phyloP scores from a whole-genome alignment of 2,113 vertebrate genomes.

The Oreocharis arfaki region DNA sequence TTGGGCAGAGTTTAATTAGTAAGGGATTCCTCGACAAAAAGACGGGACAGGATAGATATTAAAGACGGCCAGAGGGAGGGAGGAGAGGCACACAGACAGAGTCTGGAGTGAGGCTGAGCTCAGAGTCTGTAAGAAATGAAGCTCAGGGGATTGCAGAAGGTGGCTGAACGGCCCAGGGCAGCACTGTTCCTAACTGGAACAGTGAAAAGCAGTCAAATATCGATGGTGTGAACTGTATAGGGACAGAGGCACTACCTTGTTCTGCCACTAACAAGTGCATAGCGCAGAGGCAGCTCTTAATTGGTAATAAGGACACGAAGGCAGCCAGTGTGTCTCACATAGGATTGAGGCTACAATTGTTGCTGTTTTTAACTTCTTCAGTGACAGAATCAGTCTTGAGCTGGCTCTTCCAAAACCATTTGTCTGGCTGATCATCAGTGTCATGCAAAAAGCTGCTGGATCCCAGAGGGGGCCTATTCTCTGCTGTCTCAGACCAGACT shows the following conservation, averaged over 20 bases:
- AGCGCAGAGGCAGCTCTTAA: neutral
- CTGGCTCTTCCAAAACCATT: neutral
- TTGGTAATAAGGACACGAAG: neutral
- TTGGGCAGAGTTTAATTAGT: slow-evolving; percentile 9
- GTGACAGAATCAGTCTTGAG: neutral
- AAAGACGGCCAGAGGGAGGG: neutral
- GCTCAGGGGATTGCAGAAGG: neutral
- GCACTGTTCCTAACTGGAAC: fast-evolving
- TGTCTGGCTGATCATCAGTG: neutral
- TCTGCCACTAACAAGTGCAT: neutral
- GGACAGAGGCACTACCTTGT: neutral
- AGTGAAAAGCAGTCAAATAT: neutral
- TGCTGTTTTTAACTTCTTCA: neutral
- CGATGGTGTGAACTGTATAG: neutral
- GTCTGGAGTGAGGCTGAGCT: neutral
- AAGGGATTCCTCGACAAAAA: neutral
- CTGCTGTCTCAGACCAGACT: neutral
- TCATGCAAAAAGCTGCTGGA: neutral
- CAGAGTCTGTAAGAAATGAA: neutral
- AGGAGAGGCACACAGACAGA: neutral
- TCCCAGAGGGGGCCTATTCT: neutral
- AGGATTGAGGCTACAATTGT: neutral
- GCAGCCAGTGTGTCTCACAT: fast-evolving
- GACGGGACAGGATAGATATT: neutral
- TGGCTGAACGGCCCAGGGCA: neutral